These are phyloP conservation scores for Metallyticus violacea DNA, from an alignment of 2,888 invertebrate genomes.

Conservation along the genomic window DNA sequence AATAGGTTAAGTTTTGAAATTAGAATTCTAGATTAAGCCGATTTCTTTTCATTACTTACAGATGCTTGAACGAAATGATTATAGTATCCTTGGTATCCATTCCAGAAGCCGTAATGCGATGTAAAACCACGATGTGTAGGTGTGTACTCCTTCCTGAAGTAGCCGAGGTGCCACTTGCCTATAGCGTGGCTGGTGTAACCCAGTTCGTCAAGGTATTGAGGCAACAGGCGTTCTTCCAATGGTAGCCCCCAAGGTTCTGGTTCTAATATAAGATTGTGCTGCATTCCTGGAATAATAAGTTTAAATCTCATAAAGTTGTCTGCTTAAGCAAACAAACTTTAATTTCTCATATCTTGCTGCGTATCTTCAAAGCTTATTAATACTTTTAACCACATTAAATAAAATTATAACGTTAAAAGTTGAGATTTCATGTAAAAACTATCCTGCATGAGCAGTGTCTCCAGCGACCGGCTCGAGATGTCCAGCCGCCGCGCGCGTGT, in stretches of 20 bases:
- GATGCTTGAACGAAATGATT: constrained; percentile 55
- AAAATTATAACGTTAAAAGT: too few species aligned
- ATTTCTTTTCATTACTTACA: too few species aligned
- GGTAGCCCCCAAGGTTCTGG: constrained; percentile 72
- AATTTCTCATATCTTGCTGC: too few species aligned
- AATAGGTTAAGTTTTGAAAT: background rate
- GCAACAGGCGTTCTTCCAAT: constrained; percentile 63
- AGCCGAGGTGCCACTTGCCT: constrained; percentile 92
- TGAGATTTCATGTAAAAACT: too few species aligned
- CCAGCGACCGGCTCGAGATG: too few species aligned
- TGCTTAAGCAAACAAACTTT: too few species aligned
- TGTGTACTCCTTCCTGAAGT: constrained; percentile 65
- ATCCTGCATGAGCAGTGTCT: too few species aligned
- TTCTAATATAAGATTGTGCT: constrained; percentile 65
- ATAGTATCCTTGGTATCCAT: constrained; percentile 75
- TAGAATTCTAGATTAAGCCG: background rate
- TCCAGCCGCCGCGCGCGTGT: too few species aligned
- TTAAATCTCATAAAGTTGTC: too few species aligned
- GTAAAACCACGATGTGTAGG: constrained; percentile 77
- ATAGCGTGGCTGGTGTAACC: constrained; percentile 80
- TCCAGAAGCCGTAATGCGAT: constrained; percentile 76
- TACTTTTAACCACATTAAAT: too few species aligned
- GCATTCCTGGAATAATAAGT: constrained; percentile 56
- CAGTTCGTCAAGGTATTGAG: constrained; percentile 60
- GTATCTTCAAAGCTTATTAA: too few species aligned